phyloP scores from a whole-genome alignment of 2,113 vertebrate species.

The Menidia beryllina region DNA sequence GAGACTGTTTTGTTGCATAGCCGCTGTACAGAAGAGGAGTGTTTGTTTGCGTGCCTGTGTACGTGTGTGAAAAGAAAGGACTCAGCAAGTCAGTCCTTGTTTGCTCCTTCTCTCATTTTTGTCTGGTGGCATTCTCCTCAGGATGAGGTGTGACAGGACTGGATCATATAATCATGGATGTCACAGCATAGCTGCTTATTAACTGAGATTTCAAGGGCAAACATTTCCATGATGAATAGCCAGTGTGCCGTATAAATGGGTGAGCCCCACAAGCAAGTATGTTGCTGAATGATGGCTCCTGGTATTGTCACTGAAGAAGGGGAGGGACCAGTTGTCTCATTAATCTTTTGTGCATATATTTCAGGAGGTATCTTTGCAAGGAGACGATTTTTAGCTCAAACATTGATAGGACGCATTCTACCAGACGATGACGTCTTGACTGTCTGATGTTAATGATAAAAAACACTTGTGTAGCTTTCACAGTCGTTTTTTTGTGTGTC shows the following conservation, averaged over 20 bases:
- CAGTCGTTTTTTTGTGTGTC: slow-evolving; percentile 28
- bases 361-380: slow-evolving; percentile 30
- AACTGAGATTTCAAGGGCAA: slow-evolving; percentile 79
- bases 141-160: slow-evolving; percentile 73
- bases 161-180: slow-evolving; percentile 76
- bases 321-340: slow-evolving; percentile 48
- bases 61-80: slow-evolving; percentile 28
- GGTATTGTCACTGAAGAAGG: slow-evolving; percentile 58
- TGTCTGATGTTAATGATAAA: slow-evolving; percentile 44
- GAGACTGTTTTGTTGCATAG: slow-evolving; percentile 56
- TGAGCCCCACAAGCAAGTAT: slow-evolving; percentile 26
- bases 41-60: slow-evolving; percentile 9
- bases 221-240: slow-evolving; percentile 67
- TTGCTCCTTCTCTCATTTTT: slow-evolving; percentile 58
- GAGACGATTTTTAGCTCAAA: slow-evolving; percentile 32
- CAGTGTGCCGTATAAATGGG: slow-evolving; percentile 40
- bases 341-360: slow-evolving; percentile 34
- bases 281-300: slow-evolving; percentile 51
- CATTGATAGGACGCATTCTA: slow-evolving; percentile 23
- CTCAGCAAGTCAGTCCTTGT: slow-evolving; percentile 35
- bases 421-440: slow-evolving; percentile 28
- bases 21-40: slow-evolving; percentile 38
- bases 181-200: slow-evolving; percentile 77
- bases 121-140: slow-evolving; percentile 70
- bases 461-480: slow-evolving; percentile 43